Percentiles rank a stretch among this genome's conserved stretches.
Evolutionary conservation across 1,140 invertebrate species (phyloP).

Genomic region (Hypothenemus hampei): DNA sequence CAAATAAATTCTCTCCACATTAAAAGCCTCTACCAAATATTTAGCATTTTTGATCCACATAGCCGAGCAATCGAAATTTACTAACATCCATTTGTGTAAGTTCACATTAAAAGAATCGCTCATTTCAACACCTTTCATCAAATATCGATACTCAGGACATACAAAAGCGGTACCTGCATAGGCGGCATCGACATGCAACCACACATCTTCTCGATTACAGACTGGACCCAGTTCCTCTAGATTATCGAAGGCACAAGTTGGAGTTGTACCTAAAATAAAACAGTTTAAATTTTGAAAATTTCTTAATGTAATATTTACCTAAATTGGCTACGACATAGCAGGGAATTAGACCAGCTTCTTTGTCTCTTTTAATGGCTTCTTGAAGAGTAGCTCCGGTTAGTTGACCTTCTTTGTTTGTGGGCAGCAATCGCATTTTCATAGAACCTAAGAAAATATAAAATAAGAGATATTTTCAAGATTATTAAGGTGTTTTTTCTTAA

Average conservation of each 20-base stretch:
- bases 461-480: not conserved
- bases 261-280: conserved; percentile 61
- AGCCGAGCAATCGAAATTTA: conserved; percentile 90
- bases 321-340: conserved; percentile 80
- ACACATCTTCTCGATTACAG: conserved; percentile 69
- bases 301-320: conserved; percentile 52
- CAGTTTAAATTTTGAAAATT: not conserved
- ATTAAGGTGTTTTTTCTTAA: not conserved
- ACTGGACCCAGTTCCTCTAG: conserved; percentile 75
- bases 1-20: conserved; percentile 88
- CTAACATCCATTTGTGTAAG: conserved; percentile 88
- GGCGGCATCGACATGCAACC: conserved; percentile 86
- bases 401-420: conserved; percentile 65
- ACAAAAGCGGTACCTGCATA: conserved; percentile 88
- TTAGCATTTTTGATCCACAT: conserved; percentile 82
- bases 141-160: conserved; percentile 81
- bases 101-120: conserved; percentile 89
- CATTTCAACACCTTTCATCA: conserved; percentile 76
- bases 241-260: conserved; percentile 88
- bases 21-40: conserved; percentile 81
- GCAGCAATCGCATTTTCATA: conserved; percentile 74
- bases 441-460: conserved; percentile 56
- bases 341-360: conserved; percentile 67
- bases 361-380: conserved; percentile 71
- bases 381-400: conserved; percentile 68